These are phyloP conservation scores for Corynorhinus townsendii DNA, from an alignment of 2,113 vertebrate genomes.

Conservation along the genomic window DNA sequence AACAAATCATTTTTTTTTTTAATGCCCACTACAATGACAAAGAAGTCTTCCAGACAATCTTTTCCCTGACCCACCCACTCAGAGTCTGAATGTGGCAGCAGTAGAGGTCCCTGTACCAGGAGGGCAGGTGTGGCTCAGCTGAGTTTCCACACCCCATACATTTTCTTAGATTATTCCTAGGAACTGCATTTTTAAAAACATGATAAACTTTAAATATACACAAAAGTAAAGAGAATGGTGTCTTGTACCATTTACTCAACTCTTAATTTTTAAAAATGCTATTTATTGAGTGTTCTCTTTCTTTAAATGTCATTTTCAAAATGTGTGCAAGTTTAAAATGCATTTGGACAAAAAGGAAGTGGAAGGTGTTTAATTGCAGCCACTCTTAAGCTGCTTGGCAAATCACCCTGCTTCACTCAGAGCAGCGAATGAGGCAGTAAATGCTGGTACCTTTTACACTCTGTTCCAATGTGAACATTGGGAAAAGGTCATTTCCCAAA, in stretches of 20 bases:
- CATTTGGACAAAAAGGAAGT: not conserved
- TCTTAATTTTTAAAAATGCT: not conserved
- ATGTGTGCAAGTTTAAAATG: not conserved
- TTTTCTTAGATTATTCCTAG: not conserved
- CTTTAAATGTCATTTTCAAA: slow-evolving; percentile 3
- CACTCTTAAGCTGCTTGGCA: not conserved
- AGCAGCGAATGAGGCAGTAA: not conserved
- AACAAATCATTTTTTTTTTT: not conserved
- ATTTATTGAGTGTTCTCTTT: not conserved
- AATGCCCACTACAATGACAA: not conserved
- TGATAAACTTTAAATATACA: not conserved
- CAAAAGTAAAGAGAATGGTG: not conserved
- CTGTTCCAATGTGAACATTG: not conserved
- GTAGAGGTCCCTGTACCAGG: fast-evolving
- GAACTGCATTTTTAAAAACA: not conserved
- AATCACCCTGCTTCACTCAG: not conserved
- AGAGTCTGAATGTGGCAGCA: too few relatives aligned
- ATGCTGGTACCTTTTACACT: not conserved
- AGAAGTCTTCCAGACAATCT: too few relatives aligned
- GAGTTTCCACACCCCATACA: fast-evolving
- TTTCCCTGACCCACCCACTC: not conserved
- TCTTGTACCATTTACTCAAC: not conserved
- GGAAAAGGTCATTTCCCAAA: not conserved
- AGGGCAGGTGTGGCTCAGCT: not conserved
- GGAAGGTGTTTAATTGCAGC: not conserved